Evolutionary conservation across 2,113 vertebrate species (phyloP).

Genomic region (Zootoca vivipara): DNA sequence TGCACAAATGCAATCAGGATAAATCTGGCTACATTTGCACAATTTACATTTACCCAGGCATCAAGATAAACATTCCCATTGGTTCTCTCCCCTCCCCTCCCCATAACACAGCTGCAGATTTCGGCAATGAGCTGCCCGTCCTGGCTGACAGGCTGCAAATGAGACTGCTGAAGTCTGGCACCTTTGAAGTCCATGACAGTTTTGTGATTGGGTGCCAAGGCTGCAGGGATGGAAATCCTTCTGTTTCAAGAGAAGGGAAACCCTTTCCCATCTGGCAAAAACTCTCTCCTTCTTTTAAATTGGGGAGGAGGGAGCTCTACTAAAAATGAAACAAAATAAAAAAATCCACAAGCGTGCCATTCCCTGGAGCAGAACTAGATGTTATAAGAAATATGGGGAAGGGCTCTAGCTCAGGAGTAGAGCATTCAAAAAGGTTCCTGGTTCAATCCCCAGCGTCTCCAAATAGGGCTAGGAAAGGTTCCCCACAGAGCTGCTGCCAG

Average conservation of each 20-base stretch:
- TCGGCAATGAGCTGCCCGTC: not conserved
- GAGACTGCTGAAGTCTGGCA: not conserved
- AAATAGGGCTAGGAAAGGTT: too few relatives aligned
- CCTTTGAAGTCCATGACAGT: rapidly evolving
- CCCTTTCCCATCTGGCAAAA: not conserved
- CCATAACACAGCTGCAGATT: not conserved
- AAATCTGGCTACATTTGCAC: not conserved
- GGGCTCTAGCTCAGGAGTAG: too few relatives aligned
- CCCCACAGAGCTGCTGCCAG: too few relatives aligned
- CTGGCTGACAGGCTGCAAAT: rapidly evolving
- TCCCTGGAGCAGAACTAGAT: too few relatives aligned
- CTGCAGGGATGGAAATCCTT: not conserved
- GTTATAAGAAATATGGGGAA: too few relatives aligned
- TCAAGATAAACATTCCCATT: not conserved
- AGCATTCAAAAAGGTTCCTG: too few relatives aligned
- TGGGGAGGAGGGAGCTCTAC: not conserved
- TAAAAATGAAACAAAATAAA: not conserved
- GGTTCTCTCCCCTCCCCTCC: not conserved
- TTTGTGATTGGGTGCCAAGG: not conserved
- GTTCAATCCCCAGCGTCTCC: too few relatives aligned
- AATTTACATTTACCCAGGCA: not conserved
- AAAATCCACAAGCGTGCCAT: too few relatives aligned
- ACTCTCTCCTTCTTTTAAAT: not conserved
- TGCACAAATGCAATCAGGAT: rapidly evolving
- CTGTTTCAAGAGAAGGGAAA: not conserved